Conservation (phyloP, 92 coral and sea anemone genomes). For the Epizoanthus fatuus region DNA sequence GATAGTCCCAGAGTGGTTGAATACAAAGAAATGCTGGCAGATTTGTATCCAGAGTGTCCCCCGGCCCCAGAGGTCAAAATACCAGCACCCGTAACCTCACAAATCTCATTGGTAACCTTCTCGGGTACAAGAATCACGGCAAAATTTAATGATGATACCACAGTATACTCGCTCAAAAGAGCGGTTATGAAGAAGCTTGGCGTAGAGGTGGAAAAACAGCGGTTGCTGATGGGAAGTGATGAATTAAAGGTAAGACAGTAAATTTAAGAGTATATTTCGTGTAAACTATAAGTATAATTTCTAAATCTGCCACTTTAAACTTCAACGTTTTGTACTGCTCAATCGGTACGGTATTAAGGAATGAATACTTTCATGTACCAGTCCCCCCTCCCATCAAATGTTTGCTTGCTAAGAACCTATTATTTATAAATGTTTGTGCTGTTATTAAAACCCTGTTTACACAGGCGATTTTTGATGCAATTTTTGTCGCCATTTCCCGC, state of each 20-base stretch:
- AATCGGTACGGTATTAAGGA: too few relatives aligned
- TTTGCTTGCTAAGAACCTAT: too few relatives aligned
- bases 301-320: neutral
- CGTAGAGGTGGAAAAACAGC: constrained; percentile 16
- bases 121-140: neutral
- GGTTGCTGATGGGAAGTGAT: constrained; percentile 13
- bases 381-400: too few relatives aligned
- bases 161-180: constrained; percentile 4
- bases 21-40: constrained; percentile 6
- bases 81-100: neutral
- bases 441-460: too few relatives aligned
- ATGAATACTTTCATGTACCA: too few relatives aligned
- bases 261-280: neutral
- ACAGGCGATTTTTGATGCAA: too few relatives aligned
- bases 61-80: neutral
- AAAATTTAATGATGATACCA: constrained; percentile 2
- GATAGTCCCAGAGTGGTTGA: constrained; percentile 4
- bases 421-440: too few relatives aligned
- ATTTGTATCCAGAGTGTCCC: constrained; percentile 15
- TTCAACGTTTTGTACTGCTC: too few relatives aligned
- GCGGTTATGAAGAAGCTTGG: constrained; percentile 19
- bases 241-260: constrained; percentile 10
- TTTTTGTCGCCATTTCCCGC: too few relatives aligned
- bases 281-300: neutral
- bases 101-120: constrained; percentile 16